Evolutionary conservation across 2,113 vertebrate genomes (phyloP), one percentile per base, ranked within the genome.

Genomic region (Etheostoma cragini): DNA sequence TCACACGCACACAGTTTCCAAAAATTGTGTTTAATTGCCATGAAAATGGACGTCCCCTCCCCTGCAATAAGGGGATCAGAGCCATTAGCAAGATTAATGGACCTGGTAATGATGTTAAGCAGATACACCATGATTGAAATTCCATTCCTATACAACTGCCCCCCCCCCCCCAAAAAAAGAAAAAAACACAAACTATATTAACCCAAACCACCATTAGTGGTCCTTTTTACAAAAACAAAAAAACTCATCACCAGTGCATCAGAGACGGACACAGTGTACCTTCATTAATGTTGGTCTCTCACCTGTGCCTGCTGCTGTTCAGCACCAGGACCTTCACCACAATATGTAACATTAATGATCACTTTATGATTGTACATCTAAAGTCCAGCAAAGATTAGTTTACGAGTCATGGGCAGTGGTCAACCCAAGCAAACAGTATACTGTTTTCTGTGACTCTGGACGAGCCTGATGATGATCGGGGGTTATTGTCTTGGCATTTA

Each of bases 11-110:
- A 75, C 64, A 46, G 64, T 84, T 82, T 77, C 67, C 72, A 66
- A 89, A 91, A 94, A 88, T 73, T 88, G 81, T 45, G 86, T 90
- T 93, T 89, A 92, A 93, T 93, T 86, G 90, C 86, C 90, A 93
- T 49, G 85, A 93, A 93, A 94, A 93, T 90, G 67, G 88, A 82
- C 78, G 75, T 91, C 91, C 91, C 90, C 91, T 91, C 91, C 93
- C 90, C 88, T 75, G 85, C 81, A 90, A 93, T 94, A 90, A 93
- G 87, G 49, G 53, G 87, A 92, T 91, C 89, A 74, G 60, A 88
- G 83, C 81, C 90, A 94, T 95, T 94, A 95, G 86, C 70, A 78
- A 93, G 94, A 94, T 94, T 93, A 94, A 95, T 94, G 92, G 78
- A 78, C 86, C 89, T 77, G 64, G 62, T 94, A 92, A 95, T 94